phyloP scores from a whole-genome alignment of 2,113 vertebrate genomes.

The Andinoacara biseriatus region DNA sequence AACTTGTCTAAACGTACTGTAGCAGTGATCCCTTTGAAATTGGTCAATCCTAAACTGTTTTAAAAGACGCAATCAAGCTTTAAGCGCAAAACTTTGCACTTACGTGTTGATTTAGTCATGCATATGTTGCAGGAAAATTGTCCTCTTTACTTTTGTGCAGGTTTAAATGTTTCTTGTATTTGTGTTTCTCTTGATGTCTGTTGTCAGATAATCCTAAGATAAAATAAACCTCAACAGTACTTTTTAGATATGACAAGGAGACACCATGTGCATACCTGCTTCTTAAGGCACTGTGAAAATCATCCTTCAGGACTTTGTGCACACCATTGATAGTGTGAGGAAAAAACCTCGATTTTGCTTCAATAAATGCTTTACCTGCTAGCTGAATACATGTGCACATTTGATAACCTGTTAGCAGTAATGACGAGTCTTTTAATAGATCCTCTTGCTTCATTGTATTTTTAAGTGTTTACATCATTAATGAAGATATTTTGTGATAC shows the following conservation, averaged over 20 bases:
- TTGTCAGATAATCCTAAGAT: constrained; percentile 4
- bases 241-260: constrained; percentile 26
- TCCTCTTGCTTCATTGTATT: constrained; percentile 29
- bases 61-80: constrained; percentile 61
- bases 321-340: constrained; percentile 14
- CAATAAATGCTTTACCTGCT: constrained; percentile 56
- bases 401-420: constrained; percentile 25
- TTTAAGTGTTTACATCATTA: constrained; percentile 37
- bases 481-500: constrained; percentile 55
- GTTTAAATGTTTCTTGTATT: constrained; percentile 25
- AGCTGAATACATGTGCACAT: constrained; percentile 48
- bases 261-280: constrained; percentile 50
- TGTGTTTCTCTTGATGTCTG: constrained; percentile 30
- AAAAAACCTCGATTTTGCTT: constrained; percentile 42
- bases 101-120: constrained; percentile 35
- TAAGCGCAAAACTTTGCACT: constrained; percentile 71
- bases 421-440: constrained; percentile 28
- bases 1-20: constrained; percentile 65
- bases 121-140: constrained; percentile 2
- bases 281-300: constrained; percentile 66
- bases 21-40: constrained; percentile 71
- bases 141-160: constrained; percentile 31
- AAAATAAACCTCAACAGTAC: constrained; percentile 49
- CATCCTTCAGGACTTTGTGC: constrained; percentile 55
- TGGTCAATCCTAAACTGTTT: constrained; percentile 44